A percentile compares a stretch with the other conserved stretches of the same genome.
These are phyloP conservation scores for Callipepla squamata DNA, from an alignment of 2,113 vertebrate species.

Conservation along the genomic window DNA sequence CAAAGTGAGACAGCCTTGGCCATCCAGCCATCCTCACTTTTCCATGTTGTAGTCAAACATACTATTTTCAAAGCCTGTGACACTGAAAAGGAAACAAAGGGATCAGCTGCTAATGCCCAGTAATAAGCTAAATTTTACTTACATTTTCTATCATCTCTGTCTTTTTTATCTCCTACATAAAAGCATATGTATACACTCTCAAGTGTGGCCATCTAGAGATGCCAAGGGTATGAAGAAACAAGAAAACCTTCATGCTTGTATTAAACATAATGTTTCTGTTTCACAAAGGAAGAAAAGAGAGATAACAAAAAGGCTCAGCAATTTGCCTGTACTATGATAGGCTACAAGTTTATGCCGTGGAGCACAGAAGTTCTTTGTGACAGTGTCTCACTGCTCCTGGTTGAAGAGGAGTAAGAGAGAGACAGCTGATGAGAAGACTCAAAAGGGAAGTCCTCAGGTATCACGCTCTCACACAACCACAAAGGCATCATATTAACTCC, in stretches of 20 bases:
- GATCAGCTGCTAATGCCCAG: too few relatives aligned
- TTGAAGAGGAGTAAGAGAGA: not conserved
- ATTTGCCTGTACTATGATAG: not conserved
- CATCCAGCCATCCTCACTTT: not conserved
- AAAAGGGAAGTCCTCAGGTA: not conserved
- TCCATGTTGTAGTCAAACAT: not conserved
- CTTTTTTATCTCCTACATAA: not conserved
- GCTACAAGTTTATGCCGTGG: not conserved
- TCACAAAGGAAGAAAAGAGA: not conserved
- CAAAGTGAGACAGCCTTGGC: too few relatives aligned
- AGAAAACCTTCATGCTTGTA: not conserved
- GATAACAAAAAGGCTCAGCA: not conserved
- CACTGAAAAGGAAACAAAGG: not conserved
- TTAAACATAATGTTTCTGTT: not conserved
- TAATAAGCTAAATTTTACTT: not conserved
- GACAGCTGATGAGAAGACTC: not conserved
- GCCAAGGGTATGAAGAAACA: not conserved
- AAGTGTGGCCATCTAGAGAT: not conserved
- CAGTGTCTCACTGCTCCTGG: not conserved
- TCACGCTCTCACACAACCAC: not conserved
- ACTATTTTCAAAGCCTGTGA: not conserved
- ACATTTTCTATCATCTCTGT: not conserved
- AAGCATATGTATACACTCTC: not conserved
- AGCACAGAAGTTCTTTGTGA: not conserved
- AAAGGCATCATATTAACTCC: not conserved